Base-by-base conservation (phyloP, 1,140 invertebrate genomes). In the Drosophila pectinifera region DNA sequence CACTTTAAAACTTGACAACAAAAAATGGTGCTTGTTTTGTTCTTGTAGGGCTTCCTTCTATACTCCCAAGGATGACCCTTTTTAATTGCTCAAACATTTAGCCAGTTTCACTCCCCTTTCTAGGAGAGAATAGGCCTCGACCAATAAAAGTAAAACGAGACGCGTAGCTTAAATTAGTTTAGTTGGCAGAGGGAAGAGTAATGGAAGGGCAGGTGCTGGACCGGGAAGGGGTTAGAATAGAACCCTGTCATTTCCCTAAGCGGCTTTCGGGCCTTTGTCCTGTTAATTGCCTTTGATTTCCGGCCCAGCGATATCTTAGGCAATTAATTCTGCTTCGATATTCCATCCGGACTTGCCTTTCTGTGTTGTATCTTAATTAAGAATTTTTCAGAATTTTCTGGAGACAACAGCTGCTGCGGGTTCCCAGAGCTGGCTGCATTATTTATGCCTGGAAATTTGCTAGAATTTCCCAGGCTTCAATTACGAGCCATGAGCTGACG, bases 71-170 rank as follows among this genome's bases (percentile, higher is more conserved):
- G 31, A 51, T 51, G 82, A 78, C 82, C 82, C 64, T 86, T 85
- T 85, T 80, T 80, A 80, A 85, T 85, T 85, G 80, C 53, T 42
- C 28, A 56, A 73, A 72, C 69, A 83, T 63, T 83, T 75, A 63
- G 43, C 63, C 43, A 41, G 28, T 64, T 72, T 72, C 48, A 49
- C 16, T 65, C 31, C 39, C 53, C 54, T 53, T 46, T 42, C 36
- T 48, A 62, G n/a, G 20, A 49, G n/a, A 49, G n/a, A 14, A 24
- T 22, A 24, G 31, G 11, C 54, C 43, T 22, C 31, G 10, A 38
- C 43, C 24, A 46, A 54, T 28, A 39, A 48, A 67, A 59, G n/a
- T 24, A 45, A 57, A 43, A 51, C 24, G 18, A 72, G 48, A 61
- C 28, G 41, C 36, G 24, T 63, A 31, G 51, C 36, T 55, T n/a